These are phyloP conservation scores for Rhipidura dahli DNA, from an alignment of 2,113 vertebrate species.

Conservation along the genomic window DNA sequence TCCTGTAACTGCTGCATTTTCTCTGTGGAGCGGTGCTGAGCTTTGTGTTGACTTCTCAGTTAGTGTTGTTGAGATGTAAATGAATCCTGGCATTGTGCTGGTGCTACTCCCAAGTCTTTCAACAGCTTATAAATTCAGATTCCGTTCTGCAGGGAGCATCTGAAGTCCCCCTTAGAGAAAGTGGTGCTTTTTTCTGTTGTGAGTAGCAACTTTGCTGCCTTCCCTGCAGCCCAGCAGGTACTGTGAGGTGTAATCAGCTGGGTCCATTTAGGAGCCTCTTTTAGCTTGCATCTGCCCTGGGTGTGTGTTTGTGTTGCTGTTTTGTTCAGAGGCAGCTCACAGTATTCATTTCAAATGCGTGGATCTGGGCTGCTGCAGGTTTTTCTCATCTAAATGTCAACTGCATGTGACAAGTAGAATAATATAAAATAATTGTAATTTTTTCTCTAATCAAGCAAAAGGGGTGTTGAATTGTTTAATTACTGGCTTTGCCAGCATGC, in stretches of 20 bases:
- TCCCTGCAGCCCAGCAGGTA: not conserved
- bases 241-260: not conserved
- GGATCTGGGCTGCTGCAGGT: not conserved
- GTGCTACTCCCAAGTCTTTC: not conserved
- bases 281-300: not conserved
- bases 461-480: constrained; percentile 57
- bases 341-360: not conserved
- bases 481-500: constrained; percentile 8
- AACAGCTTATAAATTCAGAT: not conserved
- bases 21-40: not conserved
- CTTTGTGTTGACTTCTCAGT: not conserved
- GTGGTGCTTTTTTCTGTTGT: not conserved
- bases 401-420: constrained; percentile 32
- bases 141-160: not conserved
- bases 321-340: not conserved
- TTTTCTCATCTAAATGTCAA: constrained; percentile 24
- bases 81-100: not conserved
- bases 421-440: constrained; percentile 19
- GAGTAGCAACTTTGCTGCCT: not conserved
- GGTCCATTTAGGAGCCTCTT: not conserved
- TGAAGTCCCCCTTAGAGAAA: not conserved
- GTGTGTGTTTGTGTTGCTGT: not conserved
- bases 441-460: constrained; percentile 44
- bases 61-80: not conserved
- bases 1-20: not conserved